Evolutionary conservation across 2,888 invertebrate species (phyloP).

Genomic region (Apamea epomidion): DNA sequence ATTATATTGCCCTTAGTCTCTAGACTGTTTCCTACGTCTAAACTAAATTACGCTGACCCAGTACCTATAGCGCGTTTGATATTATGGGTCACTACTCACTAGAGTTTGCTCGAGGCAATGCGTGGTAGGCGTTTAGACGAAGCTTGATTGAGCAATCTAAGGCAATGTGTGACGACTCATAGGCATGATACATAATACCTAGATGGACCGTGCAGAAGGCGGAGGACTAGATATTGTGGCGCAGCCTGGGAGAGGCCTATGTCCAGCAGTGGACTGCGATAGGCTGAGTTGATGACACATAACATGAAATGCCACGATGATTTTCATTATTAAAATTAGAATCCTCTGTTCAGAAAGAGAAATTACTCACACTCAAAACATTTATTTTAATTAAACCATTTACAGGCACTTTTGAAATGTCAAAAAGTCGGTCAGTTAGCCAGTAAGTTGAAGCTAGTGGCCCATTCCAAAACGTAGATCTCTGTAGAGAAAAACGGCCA

Average conservation of each 20-base stretch:
- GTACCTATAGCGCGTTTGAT: background rate
- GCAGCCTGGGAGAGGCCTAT: background rate
- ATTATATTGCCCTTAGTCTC: background rate
- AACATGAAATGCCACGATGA: background rate
- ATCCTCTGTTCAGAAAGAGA: background rate
- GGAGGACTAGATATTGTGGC: background rate
- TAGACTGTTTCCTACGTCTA: no score
- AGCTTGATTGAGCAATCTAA: constrained; percentile 2
- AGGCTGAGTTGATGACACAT: no score
- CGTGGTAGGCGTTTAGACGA: background rate
- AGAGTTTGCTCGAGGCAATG: background rate
- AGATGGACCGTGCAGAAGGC: background rate
- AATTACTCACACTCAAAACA: background rate
- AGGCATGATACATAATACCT: background rate
- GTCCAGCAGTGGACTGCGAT: no score
- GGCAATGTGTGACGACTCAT: background rate
- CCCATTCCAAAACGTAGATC: no score
- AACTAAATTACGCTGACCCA: constrained; percentile 2
- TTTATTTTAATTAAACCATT: no score
- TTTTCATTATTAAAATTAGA: background rate
- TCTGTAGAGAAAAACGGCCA: no score
- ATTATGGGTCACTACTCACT: constrained; percentile 16
- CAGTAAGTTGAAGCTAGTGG: no score
- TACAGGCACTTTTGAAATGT: no score
- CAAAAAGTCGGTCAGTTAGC: no score